phyloP scores from a whole-genome alignment of 2,888 invertebrate species.

The Muschampia plurimacula region DNA sequence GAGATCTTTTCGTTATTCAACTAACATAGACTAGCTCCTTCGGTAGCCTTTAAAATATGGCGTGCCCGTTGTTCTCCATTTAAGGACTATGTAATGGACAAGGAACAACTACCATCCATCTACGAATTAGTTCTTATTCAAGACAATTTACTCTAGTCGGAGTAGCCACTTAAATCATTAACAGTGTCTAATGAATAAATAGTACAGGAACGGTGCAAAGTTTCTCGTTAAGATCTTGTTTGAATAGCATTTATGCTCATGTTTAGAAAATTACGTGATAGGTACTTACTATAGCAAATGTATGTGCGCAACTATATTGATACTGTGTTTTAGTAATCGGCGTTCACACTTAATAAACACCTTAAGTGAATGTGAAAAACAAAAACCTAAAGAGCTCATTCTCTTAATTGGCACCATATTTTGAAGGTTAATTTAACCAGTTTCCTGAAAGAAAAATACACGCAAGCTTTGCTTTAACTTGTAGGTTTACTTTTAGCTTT shows the following conservation, averaged over 20 bases:
- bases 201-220: conserved; percentile 15
- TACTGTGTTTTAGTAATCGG: too few species aligned
- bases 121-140: conserved; percentile 34
- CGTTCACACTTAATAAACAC: too few species aligned
- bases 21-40: conserved; percentile 16
- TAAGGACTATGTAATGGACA: conserved; percentile 15
- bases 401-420: too few species aligned
- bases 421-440: too few species aligned
- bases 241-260: background rate
- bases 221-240: conserved; percentile 13
- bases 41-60: conserved; percentile 24
- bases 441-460: too few species aligned
- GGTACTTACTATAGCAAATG: background rate
- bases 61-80: conserved; percentile 27
- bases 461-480: too few species aligned
- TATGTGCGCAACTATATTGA: background rate
- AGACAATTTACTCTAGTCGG: conserved; percentile 28
- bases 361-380: too few species aligned
- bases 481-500: too few species aligned
- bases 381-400: too few species aligned
- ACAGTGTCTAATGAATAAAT: conserved; percentile 31
- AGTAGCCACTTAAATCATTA: conserved; percentile 33
- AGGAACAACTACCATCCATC: conserved; percentile 11
- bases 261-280: background rate
- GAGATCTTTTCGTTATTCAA: conserved; percentile 32